Evolutionary conservation across 2,113 vertebrate species (phyloP), one percentile per base, ranked within the genome.

Genomic region (Sinocyclocheilus maitianheensis): DNA sequence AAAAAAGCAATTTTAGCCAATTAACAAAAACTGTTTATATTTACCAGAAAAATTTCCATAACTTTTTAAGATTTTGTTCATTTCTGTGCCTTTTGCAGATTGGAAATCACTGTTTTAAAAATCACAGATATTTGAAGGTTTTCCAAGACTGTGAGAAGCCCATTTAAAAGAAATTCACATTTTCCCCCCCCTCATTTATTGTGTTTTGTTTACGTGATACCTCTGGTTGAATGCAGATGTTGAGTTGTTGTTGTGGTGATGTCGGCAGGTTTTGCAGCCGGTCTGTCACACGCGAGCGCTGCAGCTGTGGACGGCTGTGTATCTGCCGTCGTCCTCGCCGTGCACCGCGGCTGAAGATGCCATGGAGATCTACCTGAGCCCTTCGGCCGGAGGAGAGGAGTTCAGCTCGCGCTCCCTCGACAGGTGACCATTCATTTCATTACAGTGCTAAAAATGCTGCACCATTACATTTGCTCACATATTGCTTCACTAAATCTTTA

Each of bases 261-360:
- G 58, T 62, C 20, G 0, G 3, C 93, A 99, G 98, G 96, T 99
- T 91, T 94, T 99, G 90, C 98, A 99, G 89, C 98, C 98, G 0
- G 98, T 99, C 89, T 99, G 97, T 93, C 98, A 99, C 0, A 99
- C 99, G 13, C 96, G 98, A 5, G 98, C 98, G 0, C 93, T 99
- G 84, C 96, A 98, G 81, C 92, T 99, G 90, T 99, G 98, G 98
- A 97, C 98, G 12, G 96, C 98, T 0, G 96, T 99, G n/a, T 99
- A 99, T 90, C 95, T 99, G 85, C 98, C 98, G 2, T 96, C 97
- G 1, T 97, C 98, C 5, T 98, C 97, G 0, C 97, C 98, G 0
- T 97, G 97, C 89, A 97, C 97, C 0, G 96, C 97, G 65, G 96
- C 97, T 37, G 97, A 98, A 84, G 98, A 98, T 22, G 95, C 95